Base-by-base conservation (phyloP, 2,797 vertebrate genomes). In the Characodon lateralis region DNA sequence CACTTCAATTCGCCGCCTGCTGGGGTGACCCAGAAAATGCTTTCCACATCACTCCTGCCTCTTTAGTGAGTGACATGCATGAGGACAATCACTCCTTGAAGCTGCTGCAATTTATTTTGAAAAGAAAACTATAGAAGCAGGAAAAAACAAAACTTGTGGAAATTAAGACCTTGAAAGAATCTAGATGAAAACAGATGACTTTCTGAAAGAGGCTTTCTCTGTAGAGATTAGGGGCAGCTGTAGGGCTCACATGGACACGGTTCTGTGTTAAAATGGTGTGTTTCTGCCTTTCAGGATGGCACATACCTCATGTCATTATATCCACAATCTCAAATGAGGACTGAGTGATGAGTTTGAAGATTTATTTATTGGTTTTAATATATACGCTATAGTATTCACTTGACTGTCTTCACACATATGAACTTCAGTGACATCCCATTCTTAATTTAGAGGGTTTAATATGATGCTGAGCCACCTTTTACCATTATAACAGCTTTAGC, bases 1-100 rank as follows among this genome's bases (percentile, higher is more conserved):
- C 89, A 82, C 85, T 80, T 90, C 80, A 90, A 78, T 84, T 83
- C 84, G 82, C 78, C 74, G 83, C 92, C 92, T 89, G 88, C 89
- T 90, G 90, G 78, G 85, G 50, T 94, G 92, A 94, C 91, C 91
- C 86, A 94, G 89, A 94, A 93, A 94, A 85, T 55, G 66, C 50
- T 73, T 75, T 77, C 78, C 78, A 72, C 83, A 78, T 80, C 61
- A 68, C 71, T 75, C 82, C 39, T 73, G 46, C 75, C 58, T 66
- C 78, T 51, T 87, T 46, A 84, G 69, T 74, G 68, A 74, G 26
- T 78, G 71, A 77, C 72, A 81, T 83, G 76, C 68, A 69, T 24
- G 22, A 82, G 76, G 75, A 83, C 81, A 84, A 72, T 82, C 31
- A 71, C 50, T 84, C 74, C 43, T 79, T 58, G 24, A 59, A 76